Base-by-base conservation (phyloP, 2,797 vertebrate species). In the Syndactyla subalaris region DNA sequence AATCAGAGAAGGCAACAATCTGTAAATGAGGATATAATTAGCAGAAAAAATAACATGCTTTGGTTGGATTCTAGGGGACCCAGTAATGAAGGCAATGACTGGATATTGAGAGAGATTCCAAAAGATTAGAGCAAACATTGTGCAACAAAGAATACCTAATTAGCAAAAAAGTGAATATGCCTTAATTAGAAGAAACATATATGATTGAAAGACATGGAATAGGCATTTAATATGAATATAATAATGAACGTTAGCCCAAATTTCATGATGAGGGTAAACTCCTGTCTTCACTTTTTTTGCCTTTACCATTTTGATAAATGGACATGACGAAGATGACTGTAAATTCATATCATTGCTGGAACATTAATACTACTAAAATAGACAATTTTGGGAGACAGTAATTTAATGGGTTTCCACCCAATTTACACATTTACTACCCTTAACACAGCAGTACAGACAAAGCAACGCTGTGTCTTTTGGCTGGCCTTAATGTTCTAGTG, bases 1-100 rank as follows among this genome's bases (percentile, higher is more conserved):
- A 98, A 98, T 98, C 98, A 96, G 97, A 97, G 97, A 92, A 98
- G 96, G 97, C 97, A 94, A 98, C 97, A 97, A 97, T 98, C 98
- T 98, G 98, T 98, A 98, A 98, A 98, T 97, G 98, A 98, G 97
- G 98, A 98, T 98, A 98, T 98, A 98, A 98, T 98, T 98, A 98
- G 98, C 97, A 98, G 97, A 96, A 98, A 97, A 98, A 98, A 98
- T 98, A 98, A 98, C 96, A 97, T 97, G 97, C 97, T 98, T 98
- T 97, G 95, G 97, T 97, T 97, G 98, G 96, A 98, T 98, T 98
- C 97, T 97, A 97, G 97, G 97, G 96, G 97, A 98, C 97, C 97
- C 96, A 94, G 96, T 98, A 98, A 98, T 98, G 98, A 98, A 97
- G 97, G 97, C 93, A 94, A 97, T 98, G 98, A 97, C 98, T 98